phyloP scores from a whole-genome alignment of 2,888 invertebrate genomes.

The Troglohyphantes excavatus region DNA sequence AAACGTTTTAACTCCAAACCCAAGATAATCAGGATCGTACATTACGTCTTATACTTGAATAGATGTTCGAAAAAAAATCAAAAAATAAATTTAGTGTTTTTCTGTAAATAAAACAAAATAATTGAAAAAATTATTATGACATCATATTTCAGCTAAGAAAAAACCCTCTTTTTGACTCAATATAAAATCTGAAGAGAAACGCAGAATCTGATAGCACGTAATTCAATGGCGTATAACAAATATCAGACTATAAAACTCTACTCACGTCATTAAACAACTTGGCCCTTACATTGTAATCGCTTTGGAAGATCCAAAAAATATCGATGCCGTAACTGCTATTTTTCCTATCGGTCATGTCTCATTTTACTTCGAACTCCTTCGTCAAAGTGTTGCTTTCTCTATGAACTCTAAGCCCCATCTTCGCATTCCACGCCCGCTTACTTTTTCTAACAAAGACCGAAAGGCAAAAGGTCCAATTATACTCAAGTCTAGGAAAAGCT shows the following conservation, averaged over 20 bases:
- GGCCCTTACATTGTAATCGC: conserved; percentile 26
- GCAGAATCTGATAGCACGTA: too few relatives aligned
- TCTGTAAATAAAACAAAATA: too few relatives aligned
- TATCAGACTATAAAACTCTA: conserved; percentile 35
- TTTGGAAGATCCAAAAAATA: conserved; percentile 36
- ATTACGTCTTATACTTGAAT: too few relatives aligned
- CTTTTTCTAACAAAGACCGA: conserved; percentile 51
- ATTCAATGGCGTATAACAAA: neutral
- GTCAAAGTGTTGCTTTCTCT: conserved; percentile 29
- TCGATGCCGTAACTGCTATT: neutral
- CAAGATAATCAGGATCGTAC: too few relatives aligned
- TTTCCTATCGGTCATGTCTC: conserved; percentile 14
- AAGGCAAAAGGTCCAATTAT: conserved; percentile 65
- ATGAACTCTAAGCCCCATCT: conserved; percentile 14
- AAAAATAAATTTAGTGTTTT: too few relatives aligned
- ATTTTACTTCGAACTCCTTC: neutral
- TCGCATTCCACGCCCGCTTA: conserved; percentile 30
- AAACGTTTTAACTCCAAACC: too few relatives aligned
- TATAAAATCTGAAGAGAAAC: too few relatives aligned
- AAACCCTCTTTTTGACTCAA: too few relatives aligned
- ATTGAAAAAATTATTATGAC: too few relatives aligned
- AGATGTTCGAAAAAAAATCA: too few relatives aligned
- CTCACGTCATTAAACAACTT: conserved; percentile 61
- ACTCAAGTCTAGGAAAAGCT: conserved; percentile 50
- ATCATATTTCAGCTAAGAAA: too few relatives aligned